Evolutionary conservation across 2,797 vertebrate genomes (phyloP).

Genomic region (Serranus cabrilla): DNA sequence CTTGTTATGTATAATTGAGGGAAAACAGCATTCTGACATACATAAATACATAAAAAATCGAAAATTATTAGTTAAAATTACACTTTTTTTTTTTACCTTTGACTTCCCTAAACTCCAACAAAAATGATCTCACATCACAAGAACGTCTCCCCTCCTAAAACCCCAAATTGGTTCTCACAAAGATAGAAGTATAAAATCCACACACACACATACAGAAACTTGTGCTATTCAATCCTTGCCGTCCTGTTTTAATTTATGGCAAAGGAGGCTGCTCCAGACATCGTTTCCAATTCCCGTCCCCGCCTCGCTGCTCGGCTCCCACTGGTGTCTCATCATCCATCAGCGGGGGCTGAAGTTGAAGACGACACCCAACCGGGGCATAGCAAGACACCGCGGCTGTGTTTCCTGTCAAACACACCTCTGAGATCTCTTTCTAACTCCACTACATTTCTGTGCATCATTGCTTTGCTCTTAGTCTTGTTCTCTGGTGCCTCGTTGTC

Average conservation of each 20-base stretch:
- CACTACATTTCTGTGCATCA: constrained; percentile 35
- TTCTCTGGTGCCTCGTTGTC: constrained; percentile 26
- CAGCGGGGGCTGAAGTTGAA: constrained; percentile 72
- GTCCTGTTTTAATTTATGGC: constrained; percentile 83
- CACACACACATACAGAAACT: constrained; percentile 32
- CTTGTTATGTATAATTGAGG: background rate
- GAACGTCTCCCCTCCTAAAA: constrained; percentile 32
- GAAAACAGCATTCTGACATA: too few relatives aligned
- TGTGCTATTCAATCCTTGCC: constrained; percentile 77
- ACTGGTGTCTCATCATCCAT: constrained; percentile 84
- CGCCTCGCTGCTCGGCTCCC: constrained; percentile 53
- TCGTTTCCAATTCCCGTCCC: constrained; percentile 72
- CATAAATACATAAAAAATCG: background rate
- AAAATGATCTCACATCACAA: constrained; percentile 38
- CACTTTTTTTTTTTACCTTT: constrained; percentile 4
- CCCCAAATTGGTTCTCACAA: constrained; percentile 49
- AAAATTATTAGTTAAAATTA: background rate
- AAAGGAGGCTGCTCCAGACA: constrained; percentile 68
- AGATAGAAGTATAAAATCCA: constrained; percentile 25
- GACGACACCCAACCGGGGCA: constrained; percentile 74
- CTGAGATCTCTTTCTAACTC: constrained; percentile 67
- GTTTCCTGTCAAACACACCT: constrained; percentile 83
- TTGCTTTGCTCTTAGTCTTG: constrained; percentile 20
- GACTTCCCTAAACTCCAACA: background rate
- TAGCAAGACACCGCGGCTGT: constrained; percentile 76